Evolutionary conservation across 2,797 vertebrate genomes (phyloP), one percentile per base, ranked within the genome.

Genomic region (Pipistrellus pipistrellus): DNA sequence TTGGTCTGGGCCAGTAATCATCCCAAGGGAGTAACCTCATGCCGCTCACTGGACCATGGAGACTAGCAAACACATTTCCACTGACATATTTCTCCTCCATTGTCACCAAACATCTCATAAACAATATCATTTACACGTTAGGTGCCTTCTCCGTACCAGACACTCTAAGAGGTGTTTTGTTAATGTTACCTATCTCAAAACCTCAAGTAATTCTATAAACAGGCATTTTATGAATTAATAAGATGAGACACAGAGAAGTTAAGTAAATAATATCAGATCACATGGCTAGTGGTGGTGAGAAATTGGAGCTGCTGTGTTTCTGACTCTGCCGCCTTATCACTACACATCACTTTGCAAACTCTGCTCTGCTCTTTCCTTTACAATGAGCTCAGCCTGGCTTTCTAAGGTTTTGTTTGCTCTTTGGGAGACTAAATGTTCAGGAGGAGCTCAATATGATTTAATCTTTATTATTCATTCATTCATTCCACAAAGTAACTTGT

Each of bases 231-330:
- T 57, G 41, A 21, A 41, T 84, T 77, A 75, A 71, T 48, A 84
- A 90, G 53, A 81, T 55, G 81, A 90, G 73, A 80, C 46, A 41
- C 7, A 68, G n/a, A 84, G 51, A 84, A 76, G 38, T 69, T 78
- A 87, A 69, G 27, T 71, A 57, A 64, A 30, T 20, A 20, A 27
- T 72, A 41, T 4, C 9, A 64, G 21, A 30, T 75, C 69, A 48
- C n/a, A 41, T 8, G 8, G 8, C 35, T 53, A 6, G 20, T 30
- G n/a, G 4, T 92, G 21, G 46, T 17, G n/a, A 20, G 30, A 59
- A 81, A 77, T 38, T 64, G 32, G 69, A 66, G 59, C 32, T 35
- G 20, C 6, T 41, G 9, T 44, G 25, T 41, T 18, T 53, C 68
- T 23, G 6, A 53, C 21, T 75, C 57, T 6, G 57, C 0, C 6